Conservation (phyloP, 2,888 invertebrate genomes). For the Pyrrhia umbra region DNA sequence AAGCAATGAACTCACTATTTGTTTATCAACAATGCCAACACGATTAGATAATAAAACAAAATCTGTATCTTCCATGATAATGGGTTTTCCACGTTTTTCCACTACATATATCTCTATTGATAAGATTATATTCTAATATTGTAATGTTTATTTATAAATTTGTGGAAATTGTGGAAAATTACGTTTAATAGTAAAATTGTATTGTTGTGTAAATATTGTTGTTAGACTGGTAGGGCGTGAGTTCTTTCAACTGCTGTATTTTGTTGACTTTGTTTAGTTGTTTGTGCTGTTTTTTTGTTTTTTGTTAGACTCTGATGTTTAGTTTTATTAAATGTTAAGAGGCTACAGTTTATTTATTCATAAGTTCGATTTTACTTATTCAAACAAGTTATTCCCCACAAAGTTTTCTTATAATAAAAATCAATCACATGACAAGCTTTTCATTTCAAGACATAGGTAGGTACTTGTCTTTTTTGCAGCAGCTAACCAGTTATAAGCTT, state of each 20-base stretch:
- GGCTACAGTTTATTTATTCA: not conserved
- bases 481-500: no score
- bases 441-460: no score
- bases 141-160: constrained; percentile 42
- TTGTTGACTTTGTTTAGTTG: constrained; percentile 13
- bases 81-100: constrained; percentile 24
- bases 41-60: constrained; percentile 56
- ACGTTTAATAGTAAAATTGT: constrained; percentile 16
- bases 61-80: constrained; percentile 37
- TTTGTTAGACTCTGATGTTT: not conserved
- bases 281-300: constrained; percentile 15
- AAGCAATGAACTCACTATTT: constrained; percentile 59
- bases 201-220: constrained; percentile 40
- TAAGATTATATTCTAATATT: constrained; percentile 42
- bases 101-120: constrained; percentile 27
- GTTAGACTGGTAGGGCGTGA: constrained; percentile 28
- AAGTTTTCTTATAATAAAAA: no score
- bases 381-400: no score
- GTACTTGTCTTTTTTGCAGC: no score
- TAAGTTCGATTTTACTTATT: not conserved
- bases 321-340: not conserved
- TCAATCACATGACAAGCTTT: no score
- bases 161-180: constrained; percentile 25
- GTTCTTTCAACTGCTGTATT: constrained; percentile 23
- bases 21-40: constrained; percentile 50